Evolutionary conservation across 1,140 invertebrate species (phyloP).

Genomic region (Musca domestica): DNA sequence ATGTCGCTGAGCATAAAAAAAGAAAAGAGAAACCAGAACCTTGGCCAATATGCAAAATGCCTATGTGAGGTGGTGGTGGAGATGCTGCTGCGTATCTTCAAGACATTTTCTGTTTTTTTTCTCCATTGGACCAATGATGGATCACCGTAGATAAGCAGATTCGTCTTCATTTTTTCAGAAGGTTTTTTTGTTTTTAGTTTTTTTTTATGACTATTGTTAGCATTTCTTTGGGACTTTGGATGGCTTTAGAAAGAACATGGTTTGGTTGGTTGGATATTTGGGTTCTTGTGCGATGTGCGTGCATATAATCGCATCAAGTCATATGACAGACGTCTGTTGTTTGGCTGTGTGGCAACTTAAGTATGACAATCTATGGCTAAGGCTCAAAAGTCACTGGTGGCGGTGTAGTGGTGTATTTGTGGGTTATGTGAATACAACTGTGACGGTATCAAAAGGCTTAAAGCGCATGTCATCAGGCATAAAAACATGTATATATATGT

Average conservation of each 20-base stretch:
- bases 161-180: conserved; percentile 1
- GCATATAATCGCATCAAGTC: conserved; percentile 22
- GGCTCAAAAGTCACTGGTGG: neutral
- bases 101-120: neutral
- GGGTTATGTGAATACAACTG: conserved; percentile 17
- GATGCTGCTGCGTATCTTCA: neutral
- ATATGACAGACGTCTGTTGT: conserved; percentile 9
- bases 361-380: conserved; percentile 7
- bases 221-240: neutral
- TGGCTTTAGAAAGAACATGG: no score
- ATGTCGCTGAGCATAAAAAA: neutral
- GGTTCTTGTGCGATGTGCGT: conserved; percentile 10
- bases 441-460: conserved; percentile 20
- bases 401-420: neutral
- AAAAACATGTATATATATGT: neutral
- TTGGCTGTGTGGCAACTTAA: conserved; percentile 16
- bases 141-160: conserved; percentile 22
- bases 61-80: neutral
- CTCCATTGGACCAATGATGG: conserved; percentile 14
- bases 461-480: conserved; percentile 21
- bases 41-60: conserved; percentile 7
- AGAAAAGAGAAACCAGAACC: neutral
- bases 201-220: conserved; percentile 1
- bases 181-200: conserved; percentile 1
- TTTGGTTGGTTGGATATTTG: neutral